A percentile compares a stretch with the other conserved stretches of the same genome.
Evolutionary conservation across 2,888 invertebrate species (phyloP).

Genomic region (Deilephila porcellus): DNA sequence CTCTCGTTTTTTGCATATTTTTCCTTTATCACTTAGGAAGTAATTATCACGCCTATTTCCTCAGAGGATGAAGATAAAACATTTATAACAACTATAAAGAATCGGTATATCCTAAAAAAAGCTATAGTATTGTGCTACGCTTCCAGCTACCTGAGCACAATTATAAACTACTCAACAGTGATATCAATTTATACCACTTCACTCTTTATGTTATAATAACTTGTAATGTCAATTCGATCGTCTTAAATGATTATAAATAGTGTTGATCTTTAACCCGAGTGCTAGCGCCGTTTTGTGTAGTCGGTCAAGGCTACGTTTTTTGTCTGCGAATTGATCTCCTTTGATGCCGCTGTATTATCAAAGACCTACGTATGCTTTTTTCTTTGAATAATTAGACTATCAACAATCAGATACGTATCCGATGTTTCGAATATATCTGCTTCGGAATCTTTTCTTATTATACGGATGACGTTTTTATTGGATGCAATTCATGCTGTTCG

Average conservation of each 20-base stretch:
- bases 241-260: constrained; percentile 66
- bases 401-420: constrained; percentile 15
- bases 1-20: neutral
- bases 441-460: neutral
- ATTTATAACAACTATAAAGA: no score
- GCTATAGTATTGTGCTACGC: neutral
- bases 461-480: neutral
- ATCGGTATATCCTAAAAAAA: neutral
- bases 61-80: neutral
- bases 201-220: constrained; percentile 41
- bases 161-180: constrained; percentile 16
- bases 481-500: constrained; percentile 1
- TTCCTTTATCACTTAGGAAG: neutral
- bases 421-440: neutral
- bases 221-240: constrained; percentile 52
- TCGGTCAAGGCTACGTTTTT: constrained; percentile 65
- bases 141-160: constrained; percentile 20
- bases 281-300: constrained; percentile 46
- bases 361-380: constrained; percentile 41
- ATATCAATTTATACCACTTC: constrained; percentile 31
- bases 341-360: constrained; percentile 48
- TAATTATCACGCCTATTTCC: neutral
- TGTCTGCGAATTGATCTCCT: constrained; percentile 51
- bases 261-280: constrained; percentile 67
- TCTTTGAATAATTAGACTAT: constrained; percentile 21